These are phyloP conservation scores for Xestia sexstrigata DNA, from an alignment of 2,888 invertebrate species.

Conservation along the genomic window DNA sequence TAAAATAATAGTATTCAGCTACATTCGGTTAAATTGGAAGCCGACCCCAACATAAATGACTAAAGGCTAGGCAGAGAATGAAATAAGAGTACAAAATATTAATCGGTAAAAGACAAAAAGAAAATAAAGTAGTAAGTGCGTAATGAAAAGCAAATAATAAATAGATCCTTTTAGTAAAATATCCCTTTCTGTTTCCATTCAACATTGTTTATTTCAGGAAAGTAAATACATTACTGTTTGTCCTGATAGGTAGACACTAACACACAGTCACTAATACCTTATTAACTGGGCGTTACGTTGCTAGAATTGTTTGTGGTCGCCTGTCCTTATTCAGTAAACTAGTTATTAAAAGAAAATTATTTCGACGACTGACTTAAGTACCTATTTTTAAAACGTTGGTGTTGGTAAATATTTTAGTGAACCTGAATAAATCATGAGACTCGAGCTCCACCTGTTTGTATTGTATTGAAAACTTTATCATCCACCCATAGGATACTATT, in stretches of 20 bases:
- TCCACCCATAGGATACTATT: background rate
- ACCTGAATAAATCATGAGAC: background rate
- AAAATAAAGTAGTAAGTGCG: background rate
- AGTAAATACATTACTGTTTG: slow-evolving; percentile 22
- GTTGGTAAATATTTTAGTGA: background rate
- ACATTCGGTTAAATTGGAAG: too few relatives aligned
- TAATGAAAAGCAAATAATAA: background rate
- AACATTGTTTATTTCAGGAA: background rate
- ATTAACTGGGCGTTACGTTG: slow-evolving; percentile 60
- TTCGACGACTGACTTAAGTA: background rate
- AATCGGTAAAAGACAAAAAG: background rate
- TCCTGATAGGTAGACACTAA: slow-evolving; percentile 8
- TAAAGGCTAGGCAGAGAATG: background rate
- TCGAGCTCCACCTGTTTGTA: background rate
- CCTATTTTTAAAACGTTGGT: background rate
- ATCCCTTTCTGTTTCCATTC: background rate
- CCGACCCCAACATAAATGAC: background rate
- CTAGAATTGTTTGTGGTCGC: slow-evolving; percentile 54
- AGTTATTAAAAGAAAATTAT: slow-evolving; percentile 12
- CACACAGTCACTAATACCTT: slow-evolving; percentile 34
- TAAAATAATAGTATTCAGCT: too few relatives aligned
- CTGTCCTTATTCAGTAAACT: slow-evolving; percentile 48
- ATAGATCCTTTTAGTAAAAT: background rate
- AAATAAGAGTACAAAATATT: background rate
- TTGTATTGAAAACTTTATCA: background rate